Evolutionary conservation across 1,140 invertebrate species (phyloP).

Genomic region (Drosophila oshimai): DNA sequence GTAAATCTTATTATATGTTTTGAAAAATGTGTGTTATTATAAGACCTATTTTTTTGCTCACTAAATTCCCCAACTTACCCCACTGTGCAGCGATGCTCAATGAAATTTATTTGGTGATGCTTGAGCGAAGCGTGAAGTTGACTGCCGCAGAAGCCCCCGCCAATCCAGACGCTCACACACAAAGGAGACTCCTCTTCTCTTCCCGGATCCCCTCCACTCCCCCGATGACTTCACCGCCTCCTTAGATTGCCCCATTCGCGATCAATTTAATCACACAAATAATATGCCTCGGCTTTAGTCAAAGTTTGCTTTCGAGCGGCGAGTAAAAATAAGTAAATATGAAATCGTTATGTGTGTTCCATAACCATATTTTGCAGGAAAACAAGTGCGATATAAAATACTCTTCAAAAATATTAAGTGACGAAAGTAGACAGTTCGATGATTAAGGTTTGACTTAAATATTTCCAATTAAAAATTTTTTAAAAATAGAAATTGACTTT

Average conservation of each 20-base stretch:
- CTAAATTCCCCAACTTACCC: not conserved
- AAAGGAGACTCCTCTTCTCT: slow-evolving; percentile 28
- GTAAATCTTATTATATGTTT: not conserved
- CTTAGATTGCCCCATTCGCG: slow-evolving; percentile 47
- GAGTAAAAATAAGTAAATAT: slow-evolving; percentile 80
- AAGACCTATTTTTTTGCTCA: no score
- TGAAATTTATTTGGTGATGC: slow-evolving; percentile 82
- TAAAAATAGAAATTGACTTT: no score
- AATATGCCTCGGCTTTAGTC: slow-evolving; percentile 54
- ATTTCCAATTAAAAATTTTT: no score
- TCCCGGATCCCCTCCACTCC: not conserved
- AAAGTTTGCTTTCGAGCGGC: slow-evolving; percentile 19
- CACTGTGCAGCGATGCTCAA: slow-evolving; percentile 70
- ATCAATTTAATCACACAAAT: slow-evolving; percentile 82
- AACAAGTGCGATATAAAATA: slow-evolving; percentile 7
- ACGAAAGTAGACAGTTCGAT: no score
- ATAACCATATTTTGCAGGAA: slow-evolving; percentile 45
- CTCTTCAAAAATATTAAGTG: not conserved
- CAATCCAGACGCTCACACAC: slow-evolving; percentile 24
- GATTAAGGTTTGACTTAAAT: no score
- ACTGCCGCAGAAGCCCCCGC: slow-evolving; percentile 74
- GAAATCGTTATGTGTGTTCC: slow-evolving; percentile 74
- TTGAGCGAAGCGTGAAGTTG: slow-evolving; percentile 81
- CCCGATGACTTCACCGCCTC: not conserved
- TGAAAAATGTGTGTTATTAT: no score